Evolutionary conservation across 2,888 invertebrate species (phyloP), one percentile per base, ranked within the genome.

Genomic region (Amphipyra berbera): DNA sequence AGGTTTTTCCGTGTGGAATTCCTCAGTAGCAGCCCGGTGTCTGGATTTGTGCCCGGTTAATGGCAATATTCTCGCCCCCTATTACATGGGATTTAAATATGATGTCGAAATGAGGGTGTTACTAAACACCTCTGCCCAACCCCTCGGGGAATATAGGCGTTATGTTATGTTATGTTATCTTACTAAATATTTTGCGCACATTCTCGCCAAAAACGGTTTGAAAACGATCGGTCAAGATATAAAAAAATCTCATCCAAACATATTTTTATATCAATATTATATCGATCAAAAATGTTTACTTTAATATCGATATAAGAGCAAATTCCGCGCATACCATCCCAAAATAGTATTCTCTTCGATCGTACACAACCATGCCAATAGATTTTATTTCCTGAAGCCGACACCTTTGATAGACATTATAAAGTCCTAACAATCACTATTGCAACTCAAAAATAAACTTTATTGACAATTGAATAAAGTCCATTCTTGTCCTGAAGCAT

Each of bases 321-420:
- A 54, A 73, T 76, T 74, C 74, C 50, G 21, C 0, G 37, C 73
- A 71, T 72, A 63, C 76, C 65, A 5, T 70, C 70, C 75, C 46
- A 45, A 82, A 81, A 82, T 82, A 82, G 69, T 72, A 21, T 42
- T 47, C 57, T 61, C 55, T 48, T 60, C 35, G 37, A 46, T 58
- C 35, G 37, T 41, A 63, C 68, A 64, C 56, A 53, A 62, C 64
- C 37, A 56, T 41, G 45, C 63, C 61, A 54, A 67, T 68, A 55
- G 60, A 30, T 69, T 70, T 73, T 70, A 65, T 74, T 71, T 69
- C 70, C 68, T 66, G 30, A 55, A 68, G 15, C 50, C 27, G 33
- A 50, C 30, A 30, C 30, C 61, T 54, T 8, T 1, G 37, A 58
- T 49, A 78, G 78, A 78, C 77, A 41, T 48, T 9, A 56, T 47